Conservation (phyloP, 1,140 invertebrate genomes). For the Argopecten irradians region DNA sequence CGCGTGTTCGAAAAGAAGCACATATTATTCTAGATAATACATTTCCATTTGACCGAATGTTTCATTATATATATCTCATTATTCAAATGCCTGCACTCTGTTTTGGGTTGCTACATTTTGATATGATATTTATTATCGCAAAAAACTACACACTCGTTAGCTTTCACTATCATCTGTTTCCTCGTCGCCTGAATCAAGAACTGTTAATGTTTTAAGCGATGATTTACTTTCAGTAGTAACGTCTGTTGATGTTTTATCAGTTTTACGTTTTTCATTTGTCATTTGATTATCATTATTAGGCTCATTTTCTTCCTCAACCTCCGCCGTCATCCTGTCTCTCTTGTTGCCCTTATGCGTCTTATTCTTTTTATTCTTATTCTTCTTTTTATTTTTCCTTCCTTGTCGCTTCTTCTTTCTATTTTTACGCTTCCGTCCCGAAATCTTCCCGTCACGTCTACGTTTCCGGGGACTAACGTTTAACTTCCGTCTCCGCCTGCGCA, state of each 20-base stretch:
- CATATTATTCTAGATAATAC: not conserved
- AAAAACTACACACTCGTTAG: not conserved
- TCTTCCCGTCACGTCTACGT: not conserved
- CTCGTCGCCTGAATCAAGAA: conserved; percentile 3
- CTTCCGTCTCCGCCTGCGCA: not conserved
- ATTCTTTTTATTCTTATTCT: conserved; percentile 12
- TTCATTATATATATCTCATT: not conserved
- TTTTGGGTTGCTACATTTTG: not conserved
- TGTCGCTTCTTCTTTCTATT: not conserved
- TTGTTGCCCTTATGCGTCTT: not conserved
- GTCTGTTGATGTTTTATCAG: not conserved
- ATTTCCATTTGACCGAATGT: not conserved
- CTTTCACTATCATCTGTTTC: not conserved
- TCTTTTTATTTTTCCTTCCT: not conserved
- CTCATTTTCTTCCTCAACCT: not conserved
- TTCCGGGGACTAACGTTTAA: not conserved
- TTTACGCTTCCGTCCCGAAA: conserved; percentile 4
- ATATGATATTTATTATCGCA: not conserved
- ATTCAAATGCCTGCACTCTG: not conserved
- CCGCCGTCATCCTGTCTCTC: not conserved
- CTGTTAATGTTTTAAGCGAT: not conserved
- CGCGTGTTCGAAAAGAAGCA: not conserved
- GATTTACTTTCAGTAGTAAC: not conserved
- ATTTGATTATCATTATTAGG: not conserved
- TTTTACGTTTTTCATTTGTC: conserved; percentile 1